Evolutionary conservation across 2,888 invertebrate species (phyloP).

Genomic region (Dusona sp.): DNA sequence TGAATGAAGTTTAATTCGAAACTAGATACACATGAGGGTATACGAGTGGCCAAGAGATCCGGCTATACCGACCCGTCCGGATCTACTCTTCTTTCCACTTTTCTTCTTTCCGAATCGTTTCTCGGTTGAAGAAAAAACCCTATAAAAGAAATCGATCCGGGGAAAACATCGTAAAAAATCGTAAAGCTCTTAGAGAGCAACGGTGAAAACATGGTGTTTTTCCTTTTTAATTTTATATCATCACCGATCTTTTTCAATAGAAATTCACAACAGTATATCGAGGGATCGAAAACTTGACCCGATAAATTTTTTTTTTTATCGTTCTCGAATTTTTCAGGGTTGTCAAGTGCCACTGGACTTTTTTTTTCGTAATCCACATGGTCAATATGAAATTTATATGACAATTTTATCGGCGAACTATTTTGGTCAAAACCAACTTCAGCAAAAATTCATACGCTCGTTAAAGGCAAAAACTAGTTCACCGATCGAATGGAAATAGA

Average conservation of each 20-base stretch:
- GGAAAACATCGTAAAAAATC: conserved; percentile 34
- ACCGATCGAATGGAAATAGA: neutral
- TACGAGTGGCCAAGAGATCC: neutral
- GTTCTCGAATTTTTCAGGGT: neutral
- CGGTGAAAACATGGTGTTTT: conserved; percentile 32
- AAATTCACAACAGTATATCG: neutral
- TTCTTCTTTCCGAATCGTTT: conserved; percentile 35
- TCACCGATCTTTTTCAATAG: conserved; percentile 7
- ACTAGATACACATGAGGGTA: conserved; percentile 62
- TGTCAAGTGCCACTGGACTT: neutral
- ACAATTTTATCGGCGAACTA: neutral
- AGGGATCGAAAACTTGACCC: neutral
- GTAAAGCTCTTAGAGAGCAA: conserved; percentile 4
- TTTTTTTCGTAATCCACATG: neutral
- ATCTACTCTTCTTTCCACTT: conserved; percentile 51
- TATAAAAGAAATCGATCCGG: conserved; percentile 15
- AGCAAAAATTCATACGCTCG: neutral
- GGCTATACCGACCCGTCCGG: conserved; percentile 50
- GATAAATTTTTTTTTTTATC: conserved; percentile 13
- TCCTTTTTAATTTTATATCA: neutral
- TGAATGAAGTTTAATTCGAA: conserved; percentile 71
- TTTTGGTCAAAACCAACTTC: neutral
- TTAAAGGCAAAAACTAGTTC: neutral
- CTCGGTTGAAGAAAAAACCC: conserved; percentile 40
- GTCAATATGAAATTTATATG: neutral